Percentiles rank a stretch among this genome's conserved stretches.
These are phyloP conservation scores for Cataglyphis hispanica DNA, from an alignment of 1,140 invertebrate genomes.

Conservation along the genomic window DNA sequence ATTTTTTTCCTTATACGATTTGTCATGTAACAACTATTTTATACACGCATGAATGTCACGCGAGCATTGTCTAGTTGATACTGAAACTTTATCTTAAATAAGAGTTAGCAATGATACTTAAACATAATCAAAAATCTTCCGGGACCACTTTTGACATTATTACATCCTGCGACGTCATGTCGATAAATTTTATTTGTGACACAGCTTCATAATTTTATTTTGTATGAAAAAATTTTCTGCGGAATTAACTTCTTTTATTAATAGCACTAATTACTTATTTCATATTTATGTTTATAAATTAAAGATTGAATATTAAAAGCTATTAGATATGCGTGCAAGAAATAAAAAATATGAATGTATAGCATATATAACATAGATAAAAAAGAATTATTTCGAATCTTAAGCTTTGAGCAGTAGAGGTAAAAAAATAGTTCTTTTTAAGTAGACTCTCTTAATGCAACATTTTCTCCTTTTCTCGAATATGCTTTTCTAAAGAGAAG, in stretches of 20 bases:
- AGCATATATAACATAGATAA: too few relatives aligned
- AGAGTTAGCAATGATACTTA: too few relatives aligned
- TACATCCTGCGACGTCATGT: background rate
- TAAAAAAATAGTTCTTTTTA: background rate
- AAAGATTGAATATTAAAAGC: too few relatives aligned
- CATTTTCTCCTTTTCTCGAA: too few relatives aligned
- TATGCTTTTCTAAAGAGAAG: background rate
- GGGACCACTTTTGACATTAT: background rate
- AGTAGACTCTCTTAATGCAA: background rate
- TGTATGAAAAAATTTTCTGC: background rate
- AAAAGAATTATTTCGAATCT: background rate
- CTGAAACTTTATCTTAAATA: too few relatives aligned
- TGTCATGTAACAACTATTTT: too few relatives aligned
- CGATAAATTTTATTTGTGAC: background rate
- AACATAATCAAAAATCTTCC: background rate
- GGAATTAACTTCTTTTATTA: background rate
- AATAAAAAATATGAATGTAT: too few relatives aligned
- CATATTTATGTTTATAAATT: too few relatives aligned
- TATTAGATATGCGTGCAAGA: too few relatives aligned
- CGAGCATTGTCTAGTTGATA: background rate
- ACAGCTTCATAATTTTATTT: background rate
- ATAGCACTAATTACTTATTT: too few relatives aligned
- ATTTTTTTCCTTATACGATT: too few relatives aligned
- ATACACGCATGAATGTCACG: too few relatives aligned
- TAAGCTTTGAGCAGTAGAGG: background rate